These are phyloP conservation scores for Acanthopagrus latus DNA, from an alignment of 2,797 vertebrate genomes.

Conservation along the genomic window DNA sequence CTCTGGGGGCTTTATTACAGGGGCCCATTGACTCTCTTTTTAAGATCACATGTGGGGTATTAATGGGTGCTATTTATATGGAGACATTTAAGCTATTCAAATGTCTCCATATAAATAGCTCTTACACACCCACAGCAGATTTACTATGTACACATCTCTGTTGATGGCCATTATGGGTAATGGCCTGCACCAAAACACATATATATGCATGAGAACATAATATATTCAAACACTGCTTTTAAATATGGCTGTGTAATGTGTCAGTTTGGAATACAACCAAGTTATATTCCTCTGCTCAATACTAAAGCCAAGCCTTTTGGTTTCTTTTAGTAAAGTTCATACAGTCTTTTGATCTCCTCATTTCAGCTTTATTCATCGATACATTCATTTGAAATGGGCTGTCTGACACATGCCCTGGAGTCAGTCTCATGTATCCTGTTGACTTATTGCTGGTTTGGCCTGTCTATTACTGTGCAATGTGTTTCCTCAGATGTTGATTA, in stretches of 20 bases:
- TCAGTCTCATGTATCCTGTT: not conserved
- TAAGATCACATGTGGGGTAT: conserved; percentile 24
- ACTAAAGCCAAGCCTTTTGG: not conserved
- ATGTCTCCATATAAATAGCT: too few species aligned
- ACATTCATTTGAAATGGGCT: too few species aligned
- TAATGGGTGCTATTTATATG: conserved; percentile 41
- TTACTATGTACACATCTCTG: not conserved
- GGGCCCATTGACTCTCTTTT: conserved; percentile 53
- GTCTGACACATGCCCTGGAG: too few species aligned
- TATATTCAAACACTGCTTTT: not conserved
- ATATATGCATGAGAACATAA: not conserved
- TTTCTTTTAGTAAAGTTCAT: not conserved
- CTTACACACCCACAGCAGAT: not conserved
- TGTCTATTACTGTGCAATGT: too few species aligned
- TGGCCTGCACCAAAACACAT: conserved; percentile 5
- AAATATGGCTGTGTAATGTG: not conserved
- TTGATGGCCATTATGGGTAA: not conserved
- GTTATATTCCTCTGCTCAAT: not conserved
- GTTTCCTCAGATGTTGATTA: not conserved
- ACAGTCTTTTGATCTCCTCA: not conserved
- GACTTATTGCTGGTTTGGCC: too few species aligned
- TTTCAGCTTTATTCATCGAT: too few species aligned
- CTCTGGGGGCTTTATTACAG: conserved; percentile 44
- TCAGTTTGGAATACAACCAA: not conserved
- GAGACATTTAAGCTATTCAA: conserved; percentile 40